Evolutionary conservation across 1,140 invertebrate genomes (phyloP).

Genomic region (Ceratoteleas bidentatus): DNA sequence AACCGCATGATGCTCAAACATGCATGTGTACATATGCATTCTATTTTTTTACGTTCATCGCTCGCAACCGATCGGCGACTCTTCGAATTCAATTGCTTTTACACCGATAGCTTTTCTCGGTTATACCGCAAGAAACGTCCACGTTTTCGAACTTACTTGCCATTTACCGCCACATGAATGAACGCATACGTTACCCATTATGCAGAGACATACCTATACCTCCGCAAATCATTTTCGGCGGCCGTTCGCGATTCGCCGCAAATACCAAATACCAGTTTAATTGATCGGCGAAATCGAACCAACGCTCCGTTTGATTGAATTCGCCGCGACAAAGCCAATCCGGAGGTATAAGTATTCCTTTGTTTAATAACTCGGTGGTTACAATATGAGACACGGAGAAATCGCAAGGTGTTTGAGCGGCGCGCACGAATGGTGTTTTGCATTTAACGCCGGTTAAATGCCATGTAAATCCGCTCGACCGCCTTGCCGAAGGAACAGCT

Average conservation of each 20-base stretch:
- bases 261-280: constrained; percentile 22
- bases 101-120: constrained; percentile 45
- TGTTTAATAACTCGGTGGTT: constrained; percentile 48
- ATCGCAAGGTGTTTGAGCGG: constrained; percentile 59
- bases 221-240: constrained; percentile 19
- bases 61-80: constrained; percentile 40
- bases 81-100: constrained; percentile 59
- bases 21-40: constrained; percentile 60
- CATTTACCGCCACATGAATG: constrained; percentile 52
- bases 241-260: constrained; percentile 18
- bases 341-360: constrained; percentile 53
- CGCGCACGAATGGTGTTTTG: constrained; percentile 46
- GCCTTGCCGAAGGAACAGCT: constrained; percentile 52
- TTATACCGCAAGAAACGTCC: constrained; percentile 37
- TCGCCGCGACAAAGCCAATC: constrained; percentile 15
- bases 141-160: constrained; percentile 52
- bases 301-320: constrained; percentile 18
- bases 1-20: constrained; percentile 54
- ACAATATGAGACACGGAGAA: constrained; percentile 45
- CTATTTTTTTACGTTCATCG: constrained; percentile 48
- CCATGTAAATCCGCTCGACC: constrained; percentile 51
- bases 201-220: constrained; percentile 45
- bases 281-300: constrained; percentile 26
- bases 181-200: constrained; percentile 45
- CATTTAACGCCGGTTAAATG: constrained; percentile 55